phyloP scores from a whole-genome alignment of 1,140 invertebrate species.

The Aphaenogaster rudis region DNA sequence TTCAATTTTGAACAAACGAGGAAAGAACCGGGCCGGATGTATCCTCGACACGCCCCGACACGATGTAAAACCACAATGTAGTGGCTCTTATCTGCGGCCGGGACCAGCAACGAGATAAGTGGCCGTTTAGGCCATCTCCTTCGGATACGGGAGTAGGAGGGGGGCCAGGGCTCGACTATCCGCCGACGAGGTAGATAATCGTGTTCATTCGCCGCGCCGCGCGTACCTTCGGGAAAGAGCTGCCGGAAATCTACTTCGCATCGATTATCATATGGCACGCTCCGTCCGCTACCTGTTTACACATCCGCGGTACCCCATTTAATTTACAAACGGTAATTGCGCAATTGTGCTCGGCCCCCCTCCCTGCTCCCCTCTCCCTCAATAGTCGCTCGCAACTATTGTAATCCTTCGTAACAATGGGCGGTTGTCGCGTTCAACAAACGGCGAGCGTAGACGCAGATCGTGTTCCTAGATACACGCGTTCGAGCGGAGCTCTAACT shows the following conservation, averaged over 20 bases:
- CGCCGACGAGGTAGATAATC: constrained; percentile 45
- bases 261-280: constrained; percentile 27
- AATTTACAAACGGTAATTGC: constrained; percentile 55
- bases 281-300: constrained; percentile 22
- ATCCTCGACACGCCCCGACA: constrained; percentile 76
- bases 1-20: constrained; percentile 77
- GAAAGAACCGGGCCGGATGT: constrained; percentile 66
- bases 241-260: constrained; percentile 38
- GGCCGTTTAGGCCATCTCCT: constrained; percentile 65
- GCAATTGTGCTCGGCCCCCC: not conserved
- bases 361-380: not conserved
- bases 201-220: constrained; percentile 22
- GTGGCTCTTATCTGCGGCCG: constrained; percentile 66
- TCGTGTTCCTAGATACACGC: constrained; percentile 5
- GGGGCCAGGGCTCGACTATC: constrained; percentile 10
- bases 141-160: constrained; percentile 37
- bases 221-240: not conserved
- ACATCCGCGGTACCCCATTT: not conserved
- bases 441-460: constrained; percentile 15
- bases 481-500: constrained; percentile 10
- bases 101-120: constrained; percentile 72
- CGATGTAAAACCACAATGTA: constrained; percentile 72
- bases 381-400: not conserved
- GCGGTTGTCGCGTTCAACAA: constrained; percentile 28
- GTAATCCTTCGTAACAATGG: constrained; percentile 28